Conservation (phyloP, 1,140 invertebrate species). For the Heterodera schachtii region DNA sequence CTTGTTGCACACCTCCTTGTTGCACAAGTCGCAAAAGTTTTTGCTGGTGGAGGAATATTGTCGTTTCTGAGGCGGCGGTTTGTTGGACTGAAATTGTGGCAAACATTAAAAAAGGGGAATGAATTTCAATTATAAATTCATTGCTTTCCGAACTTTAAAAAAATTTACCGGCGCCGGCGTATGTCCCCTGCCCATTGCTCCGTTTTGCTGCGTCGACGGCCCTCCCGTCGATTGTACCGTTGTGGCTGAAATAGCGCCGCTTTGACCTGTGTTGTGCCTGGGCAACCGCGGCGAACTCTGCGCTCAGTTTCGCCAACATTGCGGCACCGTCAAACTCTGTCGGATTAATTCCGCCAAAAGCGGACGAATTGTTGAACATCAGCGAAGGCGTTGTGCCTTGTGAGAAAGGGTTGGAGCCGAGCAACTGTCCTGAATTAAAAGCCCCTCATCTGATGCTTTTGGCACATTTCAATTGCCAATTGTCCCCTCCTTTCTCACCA, state of each 20-base stretch:
- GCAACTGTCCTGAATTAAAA: constrained; percentile 2
- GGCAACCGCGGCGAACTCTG: constrained; percentile 21
- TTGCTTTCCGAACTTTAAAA: not conserved
- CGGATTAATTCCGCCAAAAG: constrained; percentile 6
- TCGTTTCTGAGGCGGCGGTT: constrained; percentile 46
- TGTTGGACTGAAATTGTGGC: constrained; percentile 12
- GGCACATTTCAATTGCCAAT: too few species aligned
- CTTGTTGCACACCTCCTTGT: constrained; percentile 98
- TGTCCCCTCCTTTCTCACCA: not conserved
- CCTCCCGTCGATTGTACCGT: constrained; percentile 8
- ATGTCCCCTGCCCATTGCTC: not conserved
- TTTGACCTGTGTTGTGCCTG: constrained; percentile 7
- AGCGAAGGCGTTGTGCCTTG: not conserved
- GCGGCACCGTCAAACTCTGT: constrained; percentile 9
- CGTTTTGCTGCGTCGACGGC: not conserved
- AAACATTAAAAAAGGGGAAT: not conserved
- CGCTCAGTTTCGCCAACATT: constrained; percentile 33
- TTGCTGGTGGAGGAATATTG: constrained; percentile 70
- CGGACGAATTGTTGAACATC: not conserved
- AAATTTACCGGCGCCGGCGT: constrained; percentile 12
- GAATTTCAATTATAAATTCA: not conserved
- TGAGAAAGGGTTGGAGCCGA: constrained; percentile 20
- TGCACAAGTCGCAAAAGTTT: constrained; percentile 97
- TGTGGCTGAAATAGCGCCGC: constrained; percentile 2
- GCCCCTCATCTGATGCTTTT: not conserved